Conservation (phyloP, 2,888 invertebrate genomes). For the Podabrus alpinus region DNA sequence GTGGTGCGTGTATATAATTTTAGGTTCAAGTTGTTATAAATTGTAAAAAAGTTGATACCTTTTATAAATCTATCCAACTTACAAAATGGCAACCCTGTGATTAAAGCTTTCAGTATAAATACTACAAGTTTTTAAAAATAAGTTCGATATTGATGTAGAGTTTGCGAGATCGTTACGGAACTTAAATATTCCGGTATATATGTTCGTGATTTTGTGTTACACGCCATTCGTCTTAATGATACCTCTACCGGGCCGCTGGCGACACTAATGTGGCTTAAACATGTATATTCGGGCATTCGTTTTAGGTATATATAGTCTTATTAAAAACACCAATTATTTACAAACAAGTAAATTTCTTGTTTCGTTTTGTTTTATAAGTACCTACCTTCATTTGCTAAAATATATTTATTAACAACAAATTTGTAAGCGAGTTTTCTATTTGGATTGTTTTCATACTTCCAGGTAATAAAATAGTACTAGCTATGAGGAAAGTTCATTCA, state of each 20-base stretch:
- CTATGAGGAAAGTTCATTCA: background rate
- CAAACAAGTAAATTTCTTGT: slow-evolving; percentile 29
- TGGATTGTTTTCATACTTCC: background rate
- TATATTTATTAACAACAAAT: background rate
- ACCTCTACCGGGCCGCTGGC: slow-evolving; percentile 47
- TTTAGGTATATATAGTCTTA: slow-evolving; percentile 26
- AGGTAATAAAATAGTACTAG: too few species aligned
- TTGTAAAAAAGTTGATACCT: slow-evolving; percentile 6
- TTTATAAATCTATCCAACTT: slow-evolving; percentile 5
- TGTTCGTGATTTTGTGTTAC: slow-evolving; percentile 52
- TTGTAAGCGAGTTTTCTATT: background rate
- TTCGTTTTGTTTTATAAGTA: slow-evolving; percentile 5
- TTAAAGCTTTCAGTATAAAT: slow-evolving; percentile 17
- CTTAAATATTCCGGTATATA: slow-evolving; percentile 40
- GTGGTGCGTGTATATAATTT: slow-evolving; percentile 42
- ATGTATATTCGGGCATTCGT: slow-evolving; percentile 43
- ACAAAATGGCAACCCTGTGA: slow-evolving; percentile 3
- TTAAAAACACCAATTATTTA: slow-evolving; percentile 27
- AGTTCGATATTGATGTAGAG: slow-evolving; percentile 35
- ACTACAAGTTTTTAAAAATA: slow-evolving; percentile 23
- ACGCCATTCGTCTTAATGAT: slow-evolving; percentile 55
- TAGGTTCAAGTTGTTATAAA: slow-evolving; percentile 32
- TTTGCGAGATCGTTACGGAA: slow-evolving; percentile 39
- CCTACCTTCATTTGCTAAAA: too few species aligned
- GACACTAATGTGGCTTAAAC: slow-evolving; percentile 52